Base-by-base conservation (phyloP, 2,888 invertebrate genomes). In the Agrotis ipsilon region DNA sequence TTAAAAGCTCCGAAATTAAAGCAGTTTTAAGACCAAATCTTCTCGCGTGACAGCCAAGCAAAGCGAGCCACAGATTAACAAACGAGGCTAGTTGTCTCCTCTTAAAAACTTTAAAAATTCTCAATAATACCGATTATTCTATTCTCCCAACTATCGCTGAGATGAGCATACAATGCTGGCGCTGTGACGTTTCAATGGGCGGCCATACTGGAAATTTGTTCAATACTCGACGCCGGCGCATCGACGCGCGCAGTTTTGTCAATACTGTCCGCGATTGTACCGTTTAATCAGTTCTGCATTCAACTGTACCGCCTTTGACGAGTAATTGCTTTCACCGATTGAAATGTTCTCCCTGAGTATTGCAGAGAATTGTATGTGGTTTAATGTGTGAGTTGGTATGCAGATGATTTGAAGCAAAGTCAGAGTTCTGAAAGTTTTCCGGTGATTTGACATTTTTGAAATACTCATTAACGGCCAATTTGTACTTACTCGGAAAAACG, bases 291-390 rank as follows among this genome's bases (percentile, higher is more conserved):
- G 91, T 87, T 87, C 80, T 87, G 92, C 91, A 96, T 96, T 95
- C 95, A 95, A 87, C 90, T 93, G 95, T 94, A 96, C 94, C 95
- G 94, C 94, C 94, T 89, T 90, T 94, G 93, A 94, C 94, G 95
- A 95, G 94, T 95, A 96, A 96, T 96, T 96, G 95, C 91, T 95
- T 95, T 93, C 90, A 88, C 78, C 91, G 92, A 94, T 94, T 94
- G 94, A 94, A 94, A 94, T 93, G 94, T 94, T 92, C 91, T 86
- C 80, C 83, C 80, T 84, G 80, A 74, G 78, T 70, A 67, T 76
- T 63, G 71, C 45, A 21, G 69, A 58, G 73, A 49, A 63, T 81
- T 80, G 81, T 86, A 67, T 74, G 69, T 74, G 54, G 75, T 79
- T 66, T 27, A 63, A 71, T 72, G 75, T 63, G 68, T 74, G 72